phyloP scores from a whole-genome alignment of 2,797 vertebrate genomes.

The Margarornis squamiger region DNA sequence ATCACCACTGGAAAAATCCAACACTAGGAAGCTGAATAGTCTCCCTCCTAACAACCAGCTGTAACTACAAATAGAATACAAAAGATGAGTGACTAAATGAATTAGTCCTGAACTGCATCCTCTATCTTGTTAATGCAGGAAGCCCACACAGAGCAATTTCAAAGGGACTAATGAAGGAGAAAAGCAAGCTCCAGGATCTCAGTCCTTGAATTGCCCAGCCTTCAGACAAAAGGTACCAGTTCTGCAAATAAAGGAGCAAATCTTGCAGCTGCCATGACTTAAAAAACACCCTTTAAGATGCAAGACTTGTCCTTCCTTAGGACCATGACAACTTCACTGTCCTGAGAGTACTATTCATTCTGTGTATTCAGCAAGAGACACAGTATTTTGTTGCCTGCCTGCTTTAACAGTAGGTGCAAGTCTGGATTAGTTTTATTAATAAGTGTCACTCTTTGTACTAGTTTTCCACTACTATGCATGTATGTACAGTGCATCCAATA shows the following conservation, averaged over 20 bases:
- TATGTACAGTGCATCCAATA: background rate
- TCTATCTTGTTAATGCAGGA: slow-evolving; percentile 38
- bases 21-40: background rate
- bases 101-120: slow-evolving; percentile 33
- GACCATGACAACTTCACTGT: background rate
- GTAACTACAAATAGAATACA: slow-evolving; percentile 47
- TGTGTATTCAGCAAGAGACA: background rate
- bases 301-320: background rate
- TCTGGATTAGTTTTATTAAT: background rate
- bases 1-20: background rate
- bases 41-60: slow-evolving; percentile 7
- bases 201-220: background rate
- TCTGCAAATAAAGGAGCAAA: background rate
- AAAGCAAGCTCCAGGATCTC: background rate
- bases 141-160: slow-evolving; percentile 31
- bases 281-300: background rate
- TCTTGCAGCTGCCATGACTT: background rate
- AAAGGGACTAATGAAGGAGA: slow-evolving; percentile 48
- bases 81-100: slow-evolving; percentile 37
- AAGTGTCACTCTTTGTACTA: background rate
- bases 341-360: background rate
- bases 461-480: background rate
- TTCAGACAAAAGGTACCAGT: background rate
- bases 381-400: background rate
- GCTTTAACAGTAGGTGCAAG: background rate